Percentiles rank a stretch among this genome's conserved stretches.
Conservation (phyloP, 2,888 invertebrate genomes). For the Amiota mariae region DNA sequence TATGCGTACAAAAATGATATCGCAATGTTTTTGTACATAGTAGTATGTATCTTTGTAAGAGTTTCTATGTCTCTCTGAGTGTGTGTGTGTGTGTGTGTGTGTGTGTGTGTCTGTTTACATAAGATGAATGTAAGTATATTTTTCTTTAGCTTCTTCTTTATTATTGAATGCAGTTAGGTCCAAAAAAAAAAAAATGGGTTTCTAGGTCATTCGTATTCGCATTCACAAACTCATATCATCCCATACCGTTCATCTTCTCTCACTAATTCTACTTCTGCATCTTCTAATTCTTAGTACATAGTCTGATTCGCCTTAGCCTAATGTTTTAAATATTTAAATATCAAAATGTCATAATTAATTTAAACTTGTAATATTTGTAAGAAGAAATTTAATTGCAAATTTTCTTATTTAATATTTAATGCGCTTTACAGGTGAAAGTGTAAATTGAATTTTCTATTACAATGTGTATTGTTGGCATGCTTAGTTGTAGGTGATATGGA, state of each 20-base stretch:
- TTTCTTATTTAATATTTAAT: too few relatives aligned
- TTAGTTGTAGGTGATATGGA: too few relatives aligned
- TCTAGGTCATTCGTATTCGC: conserved; percentile 16
- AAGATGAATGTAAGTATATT: conserved; percentile 12
- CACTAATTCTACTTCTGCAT: too few relatives aligned
- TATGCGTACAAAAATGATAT: not conserved
- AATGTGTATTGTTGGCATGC: too few relatives aligned
- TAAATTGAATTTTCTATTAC: too few relatives aligned
- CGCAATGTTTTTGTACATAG: too few relatives aligned
- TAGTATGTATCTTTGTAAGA: not conserved
- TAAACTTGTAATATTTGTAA: conserved; percentile 7
- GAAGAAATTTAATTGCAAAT: too few relatives aligned
- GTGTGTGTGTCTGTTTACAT: conserved; percentile 17
- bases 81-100: not conserved
- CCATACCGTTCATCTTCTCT: too few relatives aligned
- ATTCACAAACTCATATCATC: conserved; percentile 18
- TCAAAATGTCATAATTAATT: conserved; percentile 29
- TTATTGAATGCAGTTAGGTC: conserved; percentile 57
- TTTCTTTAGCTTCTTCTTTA: conserved; percentile 14
- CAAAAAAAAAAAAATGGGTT: conserved; percentile 52
- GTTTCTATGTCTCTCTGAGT: not conserved
- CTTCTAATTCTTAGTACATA: too few relatives aligned
- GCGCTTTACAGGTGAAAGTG: too few relatives aligned
- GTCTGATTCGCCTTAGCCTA: not conserved
- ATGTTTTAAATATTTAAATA: conserved; percentile 23